Evolutionary conservation across 2,797 vertebrate genomes (phyloP), one percentile per base, ranked within the genome.

Genomic region (Phyllotis vaccarum): DNA sequence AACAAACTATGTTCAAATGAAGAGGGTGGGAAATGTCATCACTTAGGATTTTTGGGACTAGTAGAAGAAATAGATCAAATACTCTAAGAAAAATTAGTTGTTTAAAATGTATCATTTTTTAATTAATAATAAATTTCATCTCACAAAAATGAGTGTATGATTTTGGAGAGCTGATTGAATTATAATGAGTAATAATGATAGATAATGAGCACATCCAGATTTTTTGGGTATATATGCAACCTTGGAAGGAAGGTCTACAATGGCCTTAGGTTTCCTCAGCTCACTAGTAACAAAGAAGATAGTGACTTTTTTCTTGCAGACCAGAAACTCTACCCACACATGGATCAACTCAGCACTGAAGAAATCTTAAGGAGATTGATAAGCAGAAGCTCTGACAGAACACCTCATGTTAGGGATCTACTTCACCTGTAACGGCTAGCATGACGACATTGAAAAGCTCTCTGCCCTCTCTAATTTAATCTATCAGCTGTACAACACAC

Each of bases 61-160:
- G 24, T 2, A 0, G 66, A 78, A 37, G 1, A 68, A 3, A 12
- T 27, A 49, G 31, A 92, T 22, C 0, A 89, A 96, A 86, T 2
- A 86, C 92, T 89, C 60, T 6, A 83, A 90, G 37, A 79, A 19
- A 74, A 88, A 90, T 87, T 1, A 54, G 81, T 49, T 58, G 16
- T 27, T 75, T 86, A 81, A 86, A 95, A 87, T 78, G 0, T 66
- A 16, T n/a, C n/a, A 54, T 86, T 90, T 90, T 78, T 89, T 8
- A 80, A 90, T 76, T 43, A 88, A 46, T 62, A 58, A 88, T 31
- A 46, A 40, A 43, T 66, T 34, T 93, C 54, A 4, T 79, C 17
- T 86, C 56, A 5, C 1, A 17, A 10, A 94, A 74, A 52, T 22
- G 14, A 81, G 10, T 66, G 2, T 43, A 87, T 56, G 11, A n/a